Evolutionary conservation across 2,797 vertebrate species (phyloP).

Genomic region (Periparus ater): DNA sequence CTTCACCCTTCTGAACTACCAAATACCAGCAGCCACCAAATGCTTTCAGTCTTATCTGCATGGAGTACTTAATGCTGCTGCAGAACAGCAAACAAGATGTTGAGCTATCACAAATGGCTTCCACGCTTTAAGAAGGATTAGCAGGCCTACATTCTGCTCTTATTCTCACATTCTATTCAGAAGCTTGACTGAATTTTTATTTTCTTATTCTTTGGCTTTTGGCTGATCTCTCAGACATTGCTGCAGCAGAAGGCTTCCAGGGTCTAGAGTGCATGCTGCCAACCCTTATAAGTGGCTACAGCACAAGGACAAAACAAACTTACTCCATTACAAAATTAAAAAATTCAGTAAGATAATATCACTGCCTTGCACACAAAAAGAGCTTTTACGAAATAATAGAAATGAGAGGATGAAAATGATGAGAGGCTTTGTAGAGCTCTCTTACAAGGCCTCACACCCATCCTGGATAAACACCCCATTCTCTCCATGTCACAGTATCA

Average conservation of each 20-base stretch:
- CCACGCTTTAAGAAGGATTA: neutral
- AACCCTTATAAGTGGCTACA: neutral
- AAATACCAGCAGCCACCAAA: neutral
- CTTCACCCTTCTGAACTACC: neutral
- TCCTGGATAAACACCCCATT: neutral
- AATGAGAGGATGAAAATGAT: constrained; percentile 9
- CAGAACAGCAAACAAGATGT: neutral
- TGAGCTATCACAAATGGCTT: neutral
- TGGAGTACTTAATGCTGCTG: neutral
- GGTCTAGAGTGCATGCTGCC: neutral
- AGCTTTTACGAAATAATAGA: neutral
- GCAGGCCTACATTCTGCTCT: neutral
- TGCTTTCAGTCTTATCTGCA: neutral
- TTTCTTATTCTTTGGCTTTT: neutral
- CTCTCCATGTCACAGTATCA: neutral
- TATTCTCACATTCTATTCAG: neutral
- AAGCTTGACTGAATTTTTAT: neutral
- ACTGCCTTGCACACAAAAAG: neutral
- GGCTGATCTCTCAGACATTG: neutral
- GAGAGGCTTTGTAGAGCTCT: neutral
- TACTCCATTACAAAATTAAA: neutral
- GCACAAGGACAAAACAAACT: neutral
- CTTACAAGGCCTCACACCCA: neutral
- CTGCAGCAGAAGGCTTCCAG: neutral
- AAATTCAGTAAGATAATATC: constrained; percentile 5